Evolutionary conservation across 2,797 vertebrate genomes (phyloP).

Genomic region (Acanthopagrus latus): DNA sequence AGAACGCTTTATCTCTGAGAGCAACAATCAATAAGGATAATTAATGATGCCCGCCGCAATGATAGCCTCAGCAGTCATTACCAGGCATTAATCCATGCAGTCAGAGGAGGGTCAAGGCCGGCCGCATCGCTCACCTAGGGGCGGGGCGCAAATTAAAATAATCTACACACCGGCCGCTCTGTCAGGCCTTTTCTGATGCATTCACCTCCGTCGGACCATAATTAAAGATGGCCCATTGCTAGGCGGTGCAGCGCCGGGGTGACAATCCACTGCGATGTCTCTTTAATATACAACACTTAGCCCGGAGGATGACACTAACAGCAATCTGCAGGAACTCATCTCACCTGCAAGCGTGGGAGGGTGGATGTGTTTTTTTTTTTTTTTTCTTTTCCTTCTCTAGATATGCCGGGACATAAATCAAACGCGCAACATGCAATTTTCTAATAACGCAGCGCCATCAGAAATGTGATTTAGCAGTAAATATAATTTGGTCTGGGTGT

Average conservation of each 20-base stretch:
- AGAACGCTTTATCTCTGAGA: conserved; percentile 99
- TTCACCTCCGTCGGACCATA: conserved; percentile 81
- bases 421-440: conserved; percentile 81
- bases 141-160: conserved; percentile 98
- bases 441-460: conserved; percentile 79
- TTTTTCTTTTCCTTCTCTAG: conserved; percentile 50
- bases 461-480: conserved; percentile 86
- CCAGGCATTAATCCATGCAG: conserved; percentile 98
- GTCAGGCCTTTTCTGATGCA: conserved; percentile 85
- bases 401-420: conserved; percentile 84
- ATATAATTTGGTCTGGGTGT: conserved; percentile 83
- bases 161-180: conserved; percentile 92
- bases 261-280: conserved; percentile 80
- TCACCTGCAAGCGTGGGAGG: conserved; percentile 76
- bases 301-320: conserved; percentile 83
- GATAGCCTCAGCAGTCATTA: conserved; percentile 99
- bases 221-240: conserved; percentile 85
- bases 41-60: conserved; percentile 99
- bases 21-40: conserved; percentile 99
- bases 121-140: conserved; percentile 94
- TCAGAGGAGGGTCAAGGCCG: conserved; percentile 98
- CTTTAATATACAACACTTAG: conserved; percentile 88
- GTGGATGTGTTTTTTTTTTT: conserved; percentile 49
- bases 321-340: conserved; percentile 85
- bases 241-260: conserved; percentile 74